Conservation (phyloP, 2,113 vertebrate species). For the cat (Felis catus) region F.catus_Fca126_mat1.0 CM031413.1:97644501-97645000, state of each 20-base stretch:
- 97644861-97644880: not conserved
- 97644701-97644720: not conserved
- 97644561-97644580: not conserved
- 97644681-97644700: not conserved
- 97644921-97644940: constrained; percentile 3
- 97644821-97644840: not conserved
- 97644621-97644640: not conserved
- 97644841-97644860: not conserved
- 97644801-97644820: not conserved
- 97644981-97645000: constrained; percentile 42
- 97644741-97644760: not conserved
- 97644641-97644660: not conserved
- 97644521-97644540: not conserved
- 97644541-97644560: not conserved
- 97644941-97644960: constrained; percentile 5
- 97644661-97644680: not conserved
- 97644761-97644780: not conserved
- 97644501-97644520: not conserved
- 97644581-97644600: not conserved
- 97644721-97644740: not conserved
- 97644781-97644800: not conserved
- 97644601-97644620: not conserved
- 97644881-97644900: not conserved
- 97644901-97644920: not conserved
- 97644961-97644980: constrained; percentile 7